Evolutionary conservation across 2,113 vertebrate genomes (phyloP), one percentile per base, ranked within the genome.

Genomic region (Aspidoscelis tigris): DNA sequence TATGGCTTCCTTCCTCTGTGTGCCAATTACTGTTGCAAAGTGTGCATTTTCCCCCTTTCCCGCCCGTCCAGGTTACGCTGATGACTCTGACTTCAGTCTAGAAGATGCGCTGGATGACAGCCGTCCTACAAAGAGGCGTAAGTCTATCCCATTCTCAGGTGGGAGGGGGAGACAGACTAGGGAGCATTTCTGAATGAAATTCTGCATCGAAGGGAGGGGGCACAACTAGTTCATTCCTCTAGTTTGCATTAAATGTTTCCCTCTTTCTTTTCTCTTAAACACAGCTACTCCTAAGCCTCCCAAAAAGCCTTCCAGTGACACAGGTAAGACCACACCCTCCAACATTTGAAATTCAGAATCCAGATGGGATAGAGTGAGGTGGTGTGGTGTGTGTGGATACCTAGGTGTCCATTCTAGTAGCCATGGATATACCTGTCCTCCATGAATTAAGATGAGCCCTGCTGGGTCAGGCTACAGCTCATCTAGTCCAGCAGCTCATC

Each of bases 201-300:
- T 61, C 14, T 61, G 18, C 58, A 58, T 3, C 18, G 18, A 4
- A 61, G 3, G 33, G 33, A 33, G 33, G 33, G 33, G 33, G 33
- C 1, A 33, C 33, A 33, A 33, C 33, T 33, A 33, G 33, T 33
- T 33, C 33, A 33, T 33, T 33, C 33, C 33, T 33, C 33, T 55
- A 55, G 7, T 12, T 61, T 61, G 3, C 12, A 18, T 73, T 89
- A 47, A 86, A 14, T 0, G 1, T 33, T 64, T 85, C 77, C 21
- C 10, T 88, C 53, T 24, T 61, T 41, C 33, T 2, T 85, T 18
- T 86, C 0, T 87, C 82, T 86, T 81, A 39, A 53, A 68, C 39
- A 69, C 89, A 93, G 93, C 95, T 79, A 93, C 92, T 86, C 95
- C 93, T 78, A 93, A 91, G 71, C 69, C 75, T 1, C 94, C 94